phyloP scores from a whole-genome alignment of 2,888 invertebrate genomes.

The Drosophila cyrtoloma region DNA sequence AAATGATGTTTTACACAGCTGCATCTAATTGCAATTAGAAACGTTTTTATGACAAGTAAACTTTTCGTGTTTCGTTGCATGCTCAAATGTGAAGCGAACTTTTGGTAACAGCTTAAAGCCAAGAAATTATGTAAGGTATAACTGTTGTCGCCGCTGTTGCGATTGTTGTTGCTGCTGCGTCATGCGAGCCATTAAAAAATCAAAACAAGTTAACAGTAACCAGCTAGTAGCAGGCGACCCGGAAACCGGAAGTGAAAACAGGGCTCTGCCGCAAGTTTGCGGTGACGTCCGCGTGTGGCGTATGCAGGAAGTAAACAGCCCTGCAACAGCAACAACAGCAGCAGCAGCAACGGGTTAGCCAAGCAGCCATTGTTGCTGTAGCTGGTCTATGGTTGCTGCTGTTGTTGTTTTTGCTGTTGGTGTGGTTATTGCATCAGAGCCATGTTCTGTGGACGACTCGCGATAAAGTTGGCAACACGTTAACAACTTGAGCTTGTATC shows the following conservation, averaged over 20 bases:
- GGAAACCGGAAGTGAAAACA: constrained; percentile 80
- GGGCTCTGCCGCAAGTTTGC: constrained; percentile 76
- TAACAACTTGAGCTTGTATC: constrained; percentile 40
- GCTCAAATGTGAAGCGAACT: constrained; percentile 7
- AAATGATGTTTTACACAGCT: background rate
- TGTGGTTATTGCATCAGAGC: constrained; percentile 53
- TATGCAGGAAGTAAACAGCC: constrained; percentile 66
- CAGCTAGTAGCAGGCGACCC: constrained; percentile 64
- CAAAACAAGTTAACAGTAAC: constrained; percentile 79
- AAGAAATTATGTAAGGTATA: constrained; percentile 48
- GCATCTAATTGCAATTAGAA: constrained; percentile 3
- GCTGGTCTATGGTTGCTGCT: constrained; percentile 2
- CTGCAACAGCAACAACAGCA: constrained; percentile 25
- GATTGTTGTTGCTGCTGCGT: constrained; percentile 35
- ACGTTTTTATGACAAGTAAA: constrained; percentile 4
- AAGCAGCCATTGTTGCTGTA: constrained; percentile 38
- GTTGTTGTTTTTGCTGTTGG: constrained; percentile 28
- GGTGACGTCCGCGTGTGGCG: constrained; percentile 62
- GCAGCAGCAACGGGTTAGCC: constrained; percentile 16
- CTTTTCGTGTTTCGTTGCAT: constrained; percentile 8
- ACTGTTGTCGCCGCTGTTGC: constrained; percentile 54
- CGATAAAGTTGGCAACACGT: constrained; percentile 70
- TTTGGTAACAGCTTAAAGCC: constrained; percentile 45
- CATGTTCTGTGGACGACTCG: constrained; percentile 52
- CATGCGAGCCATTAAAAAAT: constrained; percentile 80